Conservation (phyloP, 35 echinoderm and acorn worm genomes). For the Apostichopus parvimensis region DNA sequence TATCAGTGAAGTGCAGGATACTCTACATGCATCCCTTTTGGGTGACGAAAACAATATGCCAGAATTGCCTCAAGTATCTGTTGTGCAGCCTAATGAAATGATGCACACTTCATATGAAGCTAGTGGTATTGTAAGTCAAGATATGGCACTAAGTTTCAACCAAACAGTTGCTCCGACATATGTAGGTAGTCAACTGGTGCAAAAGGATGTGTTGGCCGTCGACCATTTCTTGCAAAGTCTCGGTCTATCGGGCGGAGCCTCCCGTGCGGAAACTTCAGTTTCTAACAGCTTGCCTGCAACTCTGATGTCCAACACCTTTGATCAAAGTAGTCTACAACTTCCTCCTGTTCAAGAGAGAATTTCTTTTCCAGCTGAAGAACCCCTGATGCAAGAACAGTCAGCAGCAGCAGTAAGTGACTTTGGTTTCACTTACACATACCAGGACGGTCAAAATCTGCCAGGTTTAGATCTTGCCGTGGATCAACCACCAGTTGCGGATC, state of each 20-base stretch:
- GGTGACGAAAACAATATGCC: background rate
- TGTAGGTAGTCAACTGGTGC: background rate
- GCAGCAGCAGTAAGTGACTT: conserved; percentile 1
- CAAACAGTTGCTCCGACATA: background rate
- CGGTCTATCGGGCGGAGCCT: conserved; percentile 21
- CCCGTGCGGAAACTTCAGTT: conserved; percentile 7
- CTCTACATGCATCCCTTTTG: conserved; percentile 19
- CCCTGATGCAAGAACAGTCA: too few species aligned
- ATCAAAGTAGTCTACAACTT: background rate
- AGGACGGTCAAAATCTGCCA: conserved; percentile 42
- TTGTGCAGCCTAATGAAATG: background rate
- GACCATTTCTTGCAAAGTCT: conserved; percentile 48
- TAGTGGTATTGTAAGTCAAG: background rate
- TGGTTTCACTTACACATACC: conserved; percentile 33
- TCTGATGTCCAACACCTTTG: conserved; percentile 15
- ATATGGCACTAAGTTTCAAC: background rate
- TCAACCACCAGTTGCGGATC: conserved; percentile 3
- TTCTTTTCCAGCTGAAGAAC: background rate
- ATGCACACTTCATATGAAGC: background rate
- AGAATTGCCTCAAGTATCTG: background rate
- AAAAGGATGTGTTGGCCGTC: conserved; percentile 25
- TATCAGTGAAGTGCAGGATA: background rate
- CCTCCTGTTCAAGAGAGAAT: background rate
- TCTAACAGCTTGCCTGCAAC: conserved; percentile 45
- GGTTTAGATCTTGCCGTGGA: conserved; percentile 31